Evolutionary conservation across 2,113 vertebrate genomes (phyloP).

Genomic region (Trochalopteron elliotii): DNA sequence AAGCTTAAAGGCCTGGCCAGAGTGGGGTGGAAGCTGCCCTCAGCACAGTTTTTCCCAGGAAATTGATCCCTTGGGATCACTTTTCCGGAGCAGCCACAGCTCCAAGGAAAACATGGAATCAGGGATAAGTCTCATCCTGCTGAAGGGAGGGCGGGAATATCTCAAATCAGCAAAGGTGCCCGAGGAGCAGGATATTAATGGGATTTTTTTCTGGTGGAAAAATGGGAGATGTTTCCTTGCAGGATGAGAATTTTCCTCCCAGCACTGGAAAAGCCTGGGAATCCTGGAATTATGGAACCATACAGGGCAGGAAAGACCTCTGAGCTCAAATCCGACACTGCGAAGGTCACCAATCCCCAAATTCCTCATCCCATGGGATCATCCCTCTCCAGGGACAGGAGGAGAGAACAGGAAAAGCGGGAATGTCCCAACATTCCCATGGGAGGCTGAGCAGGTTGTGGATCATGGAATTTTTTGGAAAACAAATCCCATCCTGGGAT

Average conservation of each 20-base stretch:
- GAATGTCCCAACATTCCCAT: neutral
- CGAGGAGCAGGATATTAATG: accelerated
- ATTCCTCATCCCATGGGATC: neutral
- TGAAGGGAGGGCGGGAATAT: neutral
- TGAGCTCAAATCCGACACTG: no score
- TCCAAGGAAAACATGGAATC: neutral
- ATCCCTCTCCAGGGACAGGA: accelerated
- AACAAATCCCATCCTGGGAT: accelerated
- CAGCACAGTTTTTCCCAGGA: accelerated
- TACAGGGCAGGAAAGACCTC: neutral
- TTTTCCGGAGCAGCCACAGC: neutral
- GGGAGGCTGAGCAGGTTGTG: neutral
- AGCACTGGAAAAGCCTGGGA: neutral
- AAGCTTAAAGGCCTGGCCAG: accelerated
- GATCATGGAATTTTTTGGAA: neutral
- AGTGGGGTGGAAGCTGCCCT: neutral
- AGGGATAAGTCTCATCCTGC: neutral
- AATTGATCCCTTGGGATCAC: neutral
- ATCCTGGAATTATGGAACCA: neutral
- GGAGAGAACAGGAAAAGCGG: neutral
- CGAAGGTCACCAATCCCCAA: neutral
- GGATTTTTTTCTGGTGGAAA: neutral
- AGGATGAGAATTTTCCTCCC: neutral
- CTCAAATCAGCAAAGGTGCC: accelerated
- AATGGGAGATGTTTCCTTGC: neutral